Conservation (phyloP, 2,113 vertebrate genomes). For the Anoura caudifer region DNA sequence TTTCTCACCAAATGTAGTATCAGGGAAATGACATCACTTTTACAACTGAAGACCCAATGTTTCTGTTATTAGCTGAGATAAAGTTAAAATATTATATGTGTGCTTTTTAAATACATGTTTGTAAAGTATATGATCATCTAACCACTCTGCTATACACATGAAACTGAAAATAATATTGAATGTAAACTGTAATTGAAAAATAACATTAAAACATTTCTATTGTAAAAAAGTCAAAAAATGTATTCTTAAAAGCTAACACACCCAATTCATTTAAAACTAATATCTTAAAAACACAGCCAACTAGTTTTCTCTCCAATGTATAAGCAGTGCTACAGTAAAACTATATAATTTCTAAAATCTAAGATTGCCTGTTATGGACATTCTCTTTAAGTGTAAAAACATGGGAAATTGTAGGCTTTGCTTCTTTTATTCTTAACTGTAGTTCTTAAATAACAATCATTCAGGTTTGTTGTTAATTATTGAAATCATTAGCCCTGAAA, state of each 20-base stretch:
- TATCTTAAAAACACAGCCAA: neutral
- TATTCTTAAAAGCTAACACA: neutral
- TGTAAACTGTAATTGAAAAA: too few relatives aligned
- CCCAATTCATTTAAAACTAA: neutral
- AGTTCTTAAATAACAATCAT: neutral
- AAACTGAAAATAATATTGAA: too few relatives aligned
- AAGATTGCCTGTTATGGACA: neutral
- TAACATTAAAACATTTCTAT: too few relatives aligned
- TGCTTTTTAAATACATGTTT: neutral
- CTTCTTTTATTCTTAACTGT: neutral
- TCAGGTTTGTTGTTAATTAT: neutral
- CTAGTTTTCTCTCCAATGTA: neutral
- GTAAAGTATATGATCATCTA: too few relatives aligned
- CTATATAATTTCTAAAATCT: neutral
- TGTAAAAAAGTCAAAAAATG: too few relatives aligned
- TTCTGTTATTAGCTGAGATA: conserved; percentile 24
- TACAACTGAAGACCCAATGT: conserved; percentile 29
- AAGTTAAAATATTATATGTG: neutral
- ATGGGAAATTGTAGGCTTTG: neutral
- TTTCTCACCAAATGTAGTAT: conserved; percentile 54
- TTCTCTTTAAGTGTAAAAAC: neutral
- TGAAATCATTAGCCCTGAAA: neutral
- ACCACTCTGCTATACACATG: too few relatives aligned
- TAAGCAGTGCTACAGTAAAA: neutral
- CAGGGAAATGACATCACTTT: conserved; percentile 47